phyloP scores from a whole-genome alignment of 2,113 vertebrate genomes.

The Bothrops jararaca region DNA sequence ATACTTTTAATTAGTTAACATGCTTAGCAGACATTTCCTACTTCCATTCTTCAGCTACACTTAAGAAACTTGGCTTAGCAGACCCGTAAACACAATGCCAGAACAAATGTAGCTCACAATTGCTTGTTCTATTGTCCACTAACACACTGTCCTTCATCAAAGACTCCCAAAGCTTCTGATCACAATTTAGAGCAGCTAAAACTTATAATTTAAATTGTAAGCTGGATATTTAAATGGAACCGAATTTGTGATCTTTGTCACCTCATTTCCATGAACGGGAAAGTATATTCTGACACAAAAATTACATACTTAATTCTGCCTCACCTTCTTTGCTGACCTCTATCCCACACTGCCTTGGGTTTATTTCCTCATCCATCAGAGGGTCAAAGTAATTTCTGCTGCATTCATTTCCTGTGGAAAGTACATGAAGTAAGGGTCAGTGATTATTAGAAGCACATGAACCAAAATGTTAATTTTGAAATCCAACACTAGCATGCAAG shows the following conservation, averaged over 20 bases:
- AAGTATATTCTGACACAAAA: conserved; percentile 91
- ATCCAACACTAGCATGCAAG: conserved; percentile 80
- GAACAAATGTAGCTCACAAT: conserved; percentile 16
- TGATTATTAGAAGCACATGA: conserved; percentile 99
- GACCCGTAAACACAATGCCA: background rate
- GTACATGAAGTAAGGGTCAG: conserved; percentile 86
- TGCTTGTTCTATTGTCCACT: conserved; percentile 32
- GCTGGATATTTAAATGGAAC: conserved; percentile 69
- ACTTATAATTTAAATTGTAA: conserved; percentile 71
- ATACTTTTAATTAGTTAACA: conserved; percentile 27
- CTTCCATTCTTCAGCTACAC: accelerated
- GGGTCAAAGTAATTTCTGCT: conserved; percentile 96
- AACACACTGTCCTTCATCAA: conserved; percentile 67
- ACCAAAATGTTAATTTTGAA: conserved; percentile 99
- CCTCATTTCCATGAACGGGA: conserved; percentile 93
- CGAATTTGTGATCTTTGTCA: conserved; percentile 76
- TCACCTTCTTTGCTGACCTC: conserved; percentile 91
- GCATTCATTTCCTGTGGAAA: conserved; percentile 96
- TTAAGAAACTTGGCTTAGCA: conserved; percentile 1
- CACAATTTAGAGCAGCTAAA: conserved; percentile 46
- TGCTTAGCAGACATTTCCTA: background rate
- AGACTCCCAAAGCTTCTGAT: conserved; percentile 44
- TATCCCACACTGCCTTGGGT: conserved; percentile 86
- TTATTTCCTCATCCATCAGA: conserved; percentile 84
- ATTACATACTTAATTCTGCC: conserved; percentile 97